Evolutionary conservation across 2,797 vertebrate genomes (phyloP).

Genomic region (Arctocebus calabarensis): DNA sequence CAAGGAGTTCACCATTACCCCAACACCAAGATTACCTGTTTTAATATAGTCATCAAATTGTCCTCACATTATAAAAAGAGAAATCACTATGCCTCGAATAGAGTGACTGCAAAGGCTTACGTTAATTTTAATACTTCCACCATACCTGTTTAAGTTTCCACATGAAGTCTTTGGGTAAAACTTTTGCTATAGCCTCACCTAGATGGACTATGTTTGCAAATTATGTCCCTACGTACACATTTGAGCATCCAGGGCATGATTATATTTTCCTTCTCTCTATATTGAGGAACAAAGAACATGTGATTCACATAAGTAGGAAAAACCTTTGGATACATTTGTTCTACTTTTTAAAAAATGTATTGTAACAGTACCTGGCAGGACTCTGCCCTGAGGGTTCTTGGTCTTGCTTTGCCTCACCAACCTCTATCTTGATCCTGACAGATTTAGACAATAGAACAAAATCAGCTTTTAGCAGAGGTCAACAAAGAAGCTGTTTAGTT

Average conservation of each 20-base stretch:
- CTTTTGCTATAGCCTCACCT: constrained; percentile 61
- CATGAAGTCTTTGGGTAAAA: constrained; percentile 69
- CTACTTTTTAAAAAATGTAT: constrained; percentile 52
- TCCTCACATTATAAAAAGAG: constrained; percentile 60
- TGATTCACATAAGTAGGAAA: constrained; percentile 34
- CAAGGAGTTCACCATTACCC: constrained; percentile 42
- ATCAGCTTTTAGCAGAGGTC: constrained; percentile 45
- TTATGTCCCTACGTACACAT: constrained; percentile 64
- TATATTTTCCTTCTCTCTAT: constrained; percentile 54
- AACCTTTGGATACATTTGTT: constrained; percentile 38
- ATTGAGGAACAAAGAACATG: constrained; percentile 56
- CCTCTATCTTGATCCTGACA: constrained; percentile 36
- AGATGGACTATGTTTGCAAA: constrained; percentile 59
- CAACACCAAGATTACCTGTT: constrained; percentile 38
- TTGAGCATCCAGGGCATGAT: constrained; percentile 56
- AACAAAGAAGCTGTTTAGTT: not conserved
- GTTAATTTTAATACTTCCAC: constrained; percentile 71
- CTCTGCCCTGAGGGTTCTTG: constrained; percentile 20
- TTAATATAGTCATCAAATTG: constrained; percentile 67
- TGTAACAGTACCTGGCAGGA: constrained; percentile 3
- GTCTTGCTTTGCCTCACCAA: constrained; percentile 19
- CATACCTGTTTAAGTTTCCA: constrained; percentile 64
- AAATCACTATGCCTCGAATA: constrained; percentile 52
- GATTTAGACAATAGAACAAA: constrained; percentile 49
- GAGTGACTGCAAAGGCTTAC: constrained; percentile 50